phyloP scores from a whole-genome alignment of 2,888 invertebrate genomes.

The Ecdyonurus torrentis region DNA sequence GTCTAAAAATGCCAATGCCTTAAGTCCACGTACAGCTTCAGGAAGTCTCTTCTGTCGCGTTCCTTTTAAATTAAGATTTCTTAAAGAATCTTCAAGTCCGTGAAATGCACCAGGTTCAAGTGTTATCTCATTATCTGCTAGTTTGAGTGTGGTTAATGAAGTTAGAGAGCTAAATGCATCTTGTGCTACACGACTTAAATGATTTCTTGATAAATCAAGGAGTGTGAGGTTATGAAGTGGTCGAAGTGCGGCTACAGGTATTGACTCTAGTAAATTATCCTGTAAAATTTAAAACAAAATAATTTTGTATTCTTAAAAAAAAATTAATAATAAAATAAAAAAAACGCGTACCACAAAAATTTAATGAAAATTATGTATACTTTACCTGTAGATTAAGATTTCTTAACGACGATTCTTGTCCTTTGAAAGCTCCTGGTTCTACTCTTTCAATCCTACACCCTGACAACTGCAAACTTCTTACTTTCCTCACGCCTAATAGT shows the following conservation, averaged over 20 bases:
- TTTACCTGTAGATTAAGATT: constrained; percentile 74
- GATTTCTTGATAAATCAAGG: constrained; percentile 71
- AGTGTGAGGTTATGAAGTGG: constrained; percentile 52
- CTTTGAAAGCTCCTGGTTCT: constrained; percentile 25
- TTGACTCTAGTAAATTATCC: constrained; percentile 61
- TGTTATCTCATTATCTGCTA: constrained; percentile 76
- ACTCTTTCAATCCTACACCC: constrained; percentile 7
- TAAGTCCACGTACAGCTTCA: constrained; percentile 56
- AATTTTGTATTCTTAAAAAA: background rate
- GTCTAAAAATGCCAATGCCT: constrained; percentile 71
- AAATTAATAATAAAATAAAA: too few species aligned
- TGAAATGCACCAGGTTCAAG: constrained; percentile 45
- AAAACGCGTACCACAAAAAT: too few species aligned
- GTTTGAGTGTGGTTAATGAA: constrained; percentile 61
- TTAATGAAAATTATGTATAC: too few species aligned
- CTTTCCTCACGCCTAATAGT: constrained; percentile 1
- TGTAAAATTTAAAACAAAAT: constrained; percentile 27
- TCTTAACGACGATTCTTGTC: constrained; percentile 63
- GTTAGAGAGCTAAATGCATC: constrained; percentile 55
- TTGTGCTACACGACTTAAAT: constrained; percentile 50
- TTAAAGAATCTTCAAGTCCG: constrained; percentile 65
- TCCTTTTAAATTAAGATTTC: constrained; percentile 80
- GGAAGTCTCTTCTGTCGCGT: constrained; percentile 67
- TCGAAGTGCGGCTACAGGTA: constrained; percentile 57
- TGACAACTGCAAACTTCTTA: constrained; percentile 7